Percentiles rank a stretch among this genome's conserved stretches.
Evolutionary conservation across 1,140 invertebrate genomes (phyloP).

Genomic region (Reticulitermes speratus): DNA sequence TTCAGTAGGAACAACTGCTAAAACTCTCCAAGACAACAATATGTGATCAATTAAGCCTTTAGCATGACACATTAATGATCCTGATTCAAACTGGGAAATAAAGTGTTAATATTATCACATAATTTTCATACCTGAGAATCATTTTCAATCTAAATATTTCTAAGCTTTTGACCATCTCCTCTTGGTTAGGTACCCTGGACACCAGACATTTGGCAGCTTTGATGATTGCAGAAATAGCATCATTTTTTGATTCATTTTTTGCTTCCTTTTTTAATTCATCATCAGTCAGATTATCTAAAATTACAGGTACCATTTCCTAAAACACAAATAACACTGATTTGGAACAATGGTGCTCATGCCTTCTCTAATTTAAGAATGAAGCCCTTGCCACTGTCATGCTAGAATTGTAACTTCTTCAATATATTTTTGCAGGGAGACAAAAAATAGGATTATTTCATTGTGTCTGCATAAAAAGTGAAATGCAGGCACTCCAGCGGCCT

Average conservation of each 20-base stretch:
- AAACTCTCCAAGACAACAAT: background rate
- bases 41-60: too few species aligned
- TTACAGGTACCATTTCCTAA: conserved; percentile 86
- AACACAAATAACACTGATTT: conserved; percentile 38
- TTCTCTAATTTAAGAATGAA: too few species aligned
- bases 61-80: too few species aligned
- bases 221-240: conserved; percentile 87
- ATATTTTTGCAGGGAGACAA: too few species aligned
- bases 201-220: conserved; percentile 87
- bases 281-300: conserved; percentile 93
- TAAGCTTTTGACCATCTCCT: conserved; percentile 82
- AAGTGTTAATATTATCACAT: too few species aligned
- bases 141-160: conserved; percentile 96
- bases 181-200: conserved; percentile 72
- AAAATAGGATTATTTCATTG: too few species aligned
- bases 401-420: too few species aligned
- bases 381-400: too few species aligned
- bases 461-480: too few species aligned
- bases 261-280: conserved; percentile 96
- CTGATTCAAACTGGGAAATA: too few species aligned
- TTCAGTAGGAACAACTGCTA: background rate
- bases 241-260: conserved; percentile 92
- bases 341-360: too few species aligned
- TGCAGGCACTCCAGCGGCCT: too few species aligned
- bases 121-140: conserved; percentile 67